Percentiles rank a stretch among this genome's conserved stretches.
Evolutionary conservation across 2,797 vertebrate species (phyloP).

Genomic region (Peromyscus nudipes): DNA sequence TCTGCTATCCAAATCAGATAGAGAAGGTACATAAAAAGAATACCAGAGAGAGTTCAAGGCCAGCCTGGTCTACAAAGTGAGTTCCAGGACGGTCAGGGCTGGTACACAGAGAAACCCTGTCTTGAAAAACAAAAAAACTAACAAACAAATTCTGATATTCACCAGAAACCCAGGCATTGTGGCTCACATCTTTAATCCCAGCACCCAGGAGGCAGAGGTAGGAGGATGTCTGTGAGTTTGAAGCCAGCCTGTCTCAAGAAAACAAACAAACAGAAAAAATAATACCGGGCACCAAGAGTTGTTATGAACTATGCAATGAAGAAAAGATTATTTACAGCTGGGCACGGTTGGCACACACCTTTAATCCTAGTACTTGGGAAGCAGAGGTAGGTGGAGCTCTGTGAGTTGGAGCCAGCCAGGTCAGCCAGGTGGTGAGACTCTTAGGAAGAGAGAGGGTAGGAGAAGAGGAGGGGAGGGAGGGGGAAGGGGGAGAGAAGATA

Average conservation of each 20-base stretch:
- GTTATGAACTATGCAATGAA: background rate
- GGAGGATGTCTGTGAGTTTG: background rate
- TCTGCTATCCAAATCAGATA: background rate
- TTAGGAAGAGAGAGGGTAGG: background rate
- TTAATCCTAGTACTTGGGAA: background rate
- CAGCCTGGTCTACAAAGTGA: background rate
- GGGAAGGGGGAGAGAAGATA: too few species aligned
- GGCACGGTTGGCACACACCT: background rate
- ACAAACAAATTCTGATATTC: background rate
- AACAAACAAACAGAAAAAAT: background rate
- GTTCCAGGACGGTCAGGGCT: background rate
- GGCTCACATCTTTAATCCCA: background rate
- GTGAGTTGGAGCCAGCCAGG: background rate
- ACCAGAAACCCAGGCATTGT: background rate
- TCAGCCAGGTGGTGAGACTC: background rate
- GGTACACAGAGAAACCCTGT: background rate
- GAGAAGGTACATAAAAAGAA: background rate
- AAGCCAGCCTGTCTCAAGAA: background rate
- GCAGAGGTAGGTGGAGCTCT: background rate
- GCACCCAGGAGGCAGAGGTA: background rate
- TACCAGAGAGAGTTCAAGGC: background rate
- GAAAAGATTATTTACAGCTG: background rate
- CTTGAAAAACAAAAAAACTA: background rate
- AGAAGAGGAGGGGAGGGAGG: accelerated
- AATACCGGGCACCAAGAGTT: background rate